phyloP scores from a whole-genome alignment of 2,797 vertebrate species.

The Aphelocoma californica region DNA sequence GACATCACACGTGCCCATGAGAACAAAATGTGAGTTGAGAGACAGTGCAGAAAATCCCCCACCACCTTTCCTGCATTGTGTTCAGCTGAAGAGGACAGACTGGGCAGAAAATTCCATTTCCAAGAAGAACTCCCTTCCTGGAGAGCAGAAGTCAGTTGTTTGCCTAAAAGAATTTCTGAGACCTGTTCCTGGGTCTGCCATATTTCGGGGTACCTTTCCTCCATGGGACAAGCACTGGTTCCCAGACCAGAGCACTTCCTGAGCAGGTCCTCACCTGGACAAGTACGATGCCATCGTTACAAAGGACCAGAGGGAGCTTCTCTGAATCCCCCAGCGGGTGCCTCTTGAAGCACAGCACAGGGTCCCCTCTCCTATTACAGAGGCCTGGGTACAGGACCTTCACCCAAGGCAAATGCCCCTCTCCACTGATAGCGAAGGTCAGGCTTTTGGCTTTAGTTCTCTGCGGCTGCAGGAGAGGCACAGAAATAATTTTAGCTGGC shows the following conservation, averaged over 20 bases:
- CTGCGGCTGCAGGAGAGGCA: conserved; percentile 34
- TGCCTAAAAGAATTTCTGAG: neutral
- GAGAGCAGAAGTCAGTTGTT: neutral
- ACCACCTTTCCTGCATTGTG: neutral
- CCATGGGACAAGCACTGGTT: neutral
- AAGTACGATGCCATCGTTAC: conserved; percentile 78
- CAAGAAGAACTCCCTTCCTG: neutral
- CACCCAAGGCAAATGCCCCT: conserved; percentile 84
- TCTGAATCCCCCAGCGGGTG: conserved; percentile 73
- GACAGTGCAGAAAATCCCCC: neutral
- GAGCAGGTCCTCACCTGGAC: conserved; percentile 62
- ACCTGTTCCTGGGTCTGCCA: neutral
- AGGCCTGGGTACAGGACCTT: conserved; percentile 74
- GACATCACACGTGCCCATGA: neutral
- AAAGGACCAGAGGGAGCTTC: conserved; percentile 78
- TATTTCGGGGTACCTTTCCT: neutral
- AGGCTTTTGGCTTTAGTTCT: conserved; percentile 69
- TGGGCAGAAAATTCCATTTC: neutral
- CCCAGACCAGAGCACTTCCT: neutral
- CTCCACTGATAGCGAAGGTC: conserved; percentile 80
- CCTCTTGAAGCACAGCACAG: conserved; percentile 78
- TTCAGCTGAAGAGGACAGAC: neutral
- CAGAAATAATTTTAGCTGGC: neutral
- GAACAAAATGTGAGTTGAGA: neutral
- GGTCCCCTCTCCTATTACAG: conserved; percentile 21